phyloP scores from a whole-genome alignment of 2,113 vertebrate genomes.

The Antigone vipio region DNA sequence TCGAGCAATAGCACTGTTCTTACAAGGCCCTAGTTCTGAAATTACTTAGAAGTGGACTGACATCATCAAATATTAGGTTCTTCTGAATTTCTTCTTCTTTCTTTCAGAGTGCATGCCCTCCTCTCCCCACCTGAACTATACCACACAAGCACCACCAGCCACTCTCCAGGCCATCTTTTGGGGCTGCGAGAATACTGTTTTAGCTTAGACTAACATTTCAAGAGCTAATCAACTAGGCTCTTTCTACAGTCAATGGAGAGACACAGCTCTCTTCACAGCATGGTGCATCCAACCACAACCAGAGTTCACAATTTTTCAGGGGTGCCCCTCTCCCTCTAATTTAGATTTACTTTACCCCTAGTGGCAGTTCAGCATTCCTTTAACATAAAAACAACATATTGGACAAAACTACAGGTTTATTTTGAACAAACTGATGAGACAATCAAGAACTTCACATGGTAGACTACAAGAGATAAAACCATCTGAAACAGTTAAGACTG shows the following conservation, averaged over 20 bases:
- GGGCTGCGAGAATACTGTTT: neutral
- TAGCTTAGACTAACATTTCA: neutral
- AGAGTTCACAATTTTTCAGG: neutral
- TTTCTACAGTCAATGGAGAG: neutral
- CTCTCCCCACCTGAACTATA: neutral
- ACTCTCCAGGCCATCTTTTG: neutral
- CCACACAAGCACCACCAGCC: neutral
- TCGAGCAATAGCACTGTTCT: neutral
- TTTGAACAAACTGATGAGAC: neutral
- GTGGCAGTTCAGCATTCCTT: neutral
- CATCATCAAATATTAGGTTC: neutral
- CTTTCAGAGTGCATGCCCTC: neutral
- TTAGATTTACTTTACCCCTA: neutral
- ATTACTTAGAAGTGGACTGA: neutral
- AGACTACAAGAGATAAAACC: neutral
- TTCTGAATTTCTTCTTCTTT: neutral
- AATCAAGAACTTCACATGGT: neutral
- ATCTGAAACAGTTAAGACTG: neutral
- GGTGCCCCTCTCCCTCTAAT: neutral
- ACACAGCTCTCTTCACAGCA: neutral
- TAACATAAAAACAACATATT: rapidly evolving
- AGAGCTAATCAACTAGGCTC: neutral
- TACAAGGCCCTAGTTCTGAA: neutral
- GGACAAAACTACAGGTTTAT: neutral
- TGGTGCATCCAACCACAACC: neutral